Percentiles rank a stretch among this genome's conserved stretches.
Evolutionary conservation across 2,113 vertebrate genomes (phyloP).

Genomic region (Tylochromis polylepis): DNA sequence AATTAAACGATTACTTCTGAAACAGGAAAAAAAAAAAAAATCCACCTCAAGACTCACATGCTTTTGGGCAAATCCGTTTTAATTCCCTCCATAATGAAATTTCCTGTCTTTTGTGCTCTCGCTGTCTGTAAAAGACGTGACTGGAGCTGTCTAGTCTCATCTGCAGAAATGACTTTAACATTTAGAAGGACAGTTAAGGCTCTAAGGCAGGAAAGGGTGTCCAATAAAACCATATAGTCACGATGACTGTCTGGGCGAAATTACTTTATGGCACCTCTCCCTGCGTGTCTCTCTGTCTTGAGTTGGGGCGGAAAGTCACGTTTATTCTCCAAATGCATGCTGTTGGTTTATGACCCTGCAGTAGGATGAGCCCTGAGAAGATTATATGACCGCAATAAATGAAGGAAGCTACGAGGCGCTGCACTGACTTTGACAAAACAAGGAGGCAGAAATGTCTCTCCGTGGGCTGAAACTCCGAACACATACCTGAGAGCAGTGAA

Average conservation of each 20-base stretch:
- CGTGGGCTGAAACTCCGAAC: neutral
- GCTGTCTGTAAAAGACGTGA: neutral
- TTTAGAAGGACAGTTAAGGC: conserved; percentile 42
- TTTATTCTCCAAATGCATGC: conserved; percentile 72
- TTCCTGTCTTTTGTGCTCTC: conserved; percentile 23
- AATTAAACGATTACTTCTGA: neutral
- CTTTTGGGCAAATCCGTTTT: neutral
- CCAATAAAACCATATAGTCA: conserved; percentile 65
- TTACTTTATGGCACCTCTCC: conserved; percentile 49
- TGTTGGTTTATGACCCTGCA: conserved; percentile 70
- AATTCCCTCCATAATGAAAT: neutral
- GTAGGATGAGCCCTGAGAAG: conserved; percentile 28
- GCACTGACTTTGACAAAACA: conserved; percentile 62
- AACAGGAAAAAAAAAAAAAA: neutral
- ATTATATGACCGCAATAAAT: conserved; percentile 59
- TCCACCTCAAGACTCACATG: neutral
- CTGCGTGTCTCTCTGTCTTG: conserved; percentile 11
- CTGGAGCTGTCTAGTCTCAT: conserved; percentile 35
- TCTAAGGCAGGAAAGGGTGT: conserved; percentile 38
- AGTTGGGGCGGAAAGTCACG: conserved; percentile 63
- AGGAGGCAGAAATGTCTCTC: conserved; percentile 21
- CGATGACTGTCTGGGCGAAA: conserved; percentile 62
- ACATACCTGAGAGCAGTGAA: neutral
- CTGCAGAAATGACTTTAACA: conserved; percentile 63
- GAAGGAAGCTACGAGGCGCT: conserved; percentile 17